phyloP scores from a whole-genome alignment of 2,797 vertebrate species.

The Chiloscyllium punctatum region DNA sequence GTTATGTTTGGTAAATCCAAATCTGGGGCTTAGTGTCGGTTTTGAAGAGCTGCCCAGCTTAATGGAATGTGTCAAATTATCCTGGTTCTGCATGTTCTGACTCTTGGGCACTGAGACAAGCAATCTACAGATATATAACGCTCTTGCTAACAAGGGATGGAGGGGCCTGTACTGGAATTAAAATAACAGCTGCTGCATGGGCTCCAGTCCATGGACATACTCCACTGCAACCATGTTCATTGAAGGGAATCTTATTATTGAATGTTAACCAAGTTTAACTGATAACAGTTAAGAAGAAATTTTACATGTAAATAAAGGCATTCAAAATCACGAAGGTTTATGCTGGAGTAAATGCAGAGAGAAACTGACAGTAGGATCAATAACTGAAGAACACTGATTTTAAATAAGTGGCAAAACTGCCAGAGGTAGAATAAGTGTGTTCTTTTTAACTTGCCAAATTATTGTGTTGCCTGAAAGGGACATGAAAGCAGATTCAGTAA shows the following conservation, averaged over 20 bases:
- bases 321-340: neutral
- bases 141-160: conserved; percentile 28
- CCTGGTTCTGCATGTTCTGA: conserved; percentile 16
- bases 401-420: neutral
- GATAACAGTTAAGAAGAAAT: neutral
- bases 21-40: neutral
- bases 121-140: conserved; percentile 9
- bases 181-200: conserved; percentile 33
- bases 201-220: neutral
- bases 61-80: conserved; percentile 31
- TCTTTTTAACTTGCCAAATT: neutral
- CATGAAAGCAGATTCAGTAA: neutral
- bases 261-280: neutral
- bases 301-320: neutral
- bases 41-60: conserved; percentile 33
- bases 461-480: neutral
- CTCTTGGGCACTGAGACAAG: neutral
- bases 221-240: neutral
- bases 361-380: neutral
- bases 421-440: neutral
- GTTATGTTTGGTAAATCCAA: conserved; percentile 22
- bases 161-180: neutral
- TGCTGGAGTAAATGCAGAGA: neutral
- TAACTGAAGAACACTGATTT: neutral
- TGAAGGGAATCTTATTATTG: neutral